Evolutionary conservation across 2,797 vertebrate species (phyloP), one percentile per base, ranked within the genome.

Genomic region (Rachycentron canadum): DNA sequence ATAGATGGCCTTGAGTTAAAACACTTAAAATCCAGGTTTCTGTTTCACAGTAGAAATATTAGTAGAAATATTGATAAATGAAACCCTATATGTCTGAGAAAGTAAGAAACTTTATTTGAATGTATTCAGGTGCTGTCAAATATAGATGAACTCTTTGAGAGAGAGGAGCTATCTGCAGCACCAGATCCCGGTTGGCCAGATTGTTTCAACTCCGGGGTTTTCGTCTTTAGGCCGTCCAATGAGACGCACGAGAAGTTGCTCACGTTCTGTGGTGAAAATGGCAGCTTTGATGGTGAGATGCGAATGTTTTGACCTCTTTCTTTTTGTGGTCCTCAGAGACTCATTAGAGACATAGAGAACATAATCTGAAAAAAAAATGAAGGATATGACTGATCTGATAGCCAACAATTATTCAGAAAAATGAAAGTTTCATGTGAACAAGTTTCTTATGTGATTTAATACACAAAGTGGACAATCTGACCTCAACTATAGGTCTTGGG

Each of bases 161-260:
- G 96, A 85, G 98, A 99, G 92, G 98, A 99, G 83, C 84, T 99
- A 6, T 99, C 98, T 11, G 98, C 98, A 3, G 97, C 98, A 4
- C 98, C 98, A 5, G 98, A 99, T 88, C 98, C 98, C 0, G 98
- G 98, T 38, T 99, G 98, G 98, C 98, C 98, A 0, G 98, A 99
- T 89, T 99, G 98, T 87, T 99, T 99, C 91, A 99, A 99, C 93
- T 98, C 98, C 0, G 98, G 98, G 43, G 97, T 99, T 71, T 99
- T 99, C 73, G 97, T 98, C 81, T 99, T 96, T 89, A 95, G 81
- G 14, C 98, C 98, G 68, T 98, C 97, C 71, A 90, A 95, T 4
- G 96, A 98, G 87, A 99, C 97, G 0, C 96, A 98, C 63, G 91
- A 91, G 73, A 94, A 96, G 79, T 94, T 99, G 58, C 83, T 99